phyloP scores from a whole-genome alignment of 2,888 invertebrate species.

The Agonopterix arenella region DNA sequence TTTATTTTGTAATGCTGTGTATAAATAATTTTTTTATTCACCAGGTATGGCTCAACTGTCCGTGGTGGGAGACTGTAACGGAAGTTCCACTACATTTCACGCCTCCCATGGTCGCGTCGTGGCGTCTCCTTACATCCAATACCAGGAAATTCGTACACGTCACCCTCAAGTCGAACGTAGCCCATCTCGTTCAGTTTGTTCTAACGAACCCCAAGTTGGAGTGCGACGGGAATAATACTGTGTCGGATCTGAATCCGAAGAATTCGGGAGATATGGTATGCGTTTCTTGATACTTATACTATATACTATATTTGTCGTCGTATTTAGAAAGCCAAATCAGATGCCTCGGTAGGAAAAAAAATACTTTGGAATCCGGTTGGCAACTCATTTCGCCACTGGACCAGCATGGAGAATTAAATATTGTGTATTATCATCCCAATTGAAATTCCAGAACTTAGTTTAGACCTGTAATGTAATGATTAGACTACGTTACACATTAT shows the following conservation, averaged over 20 bases:
- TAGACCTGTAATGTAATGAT: too few relatives aligned
- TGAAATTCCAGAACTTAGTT: too few relatives aligned
- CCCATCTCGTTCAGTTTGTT: conserved; percentile 65
- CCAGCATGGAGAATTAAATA: too few relatives aligned
- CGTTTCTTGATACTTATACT: neutral
- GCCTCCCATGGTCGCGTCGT: conserved; percentile 87
- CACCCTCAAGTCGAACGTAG: conserved; percentile 81
- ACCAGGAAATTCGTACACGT: conserved; percentile 92
- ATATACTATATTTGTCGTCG: too few relatives aligned
- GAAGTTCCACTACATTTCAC: conserved; percentile 87
- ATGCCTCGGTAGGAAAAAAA: too few relatives aligned
- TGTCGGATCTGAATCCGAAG: conserved; percentile 81
- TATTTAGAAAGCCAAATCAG: too few relatives aligned
- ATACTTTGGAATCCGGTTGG: too few relatives aligned
- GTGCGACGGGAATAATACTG: conserved; percentile 78
- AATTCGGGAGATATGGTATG: conserved; percentile 76
- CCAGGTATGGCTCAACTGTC: conserved; percentile 85
- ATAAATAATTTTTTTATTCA: too few relatives aligned
- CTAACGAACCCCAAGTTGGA: conserved; percentile 70
- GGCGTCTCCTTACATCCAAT: conserved; percentile 89
- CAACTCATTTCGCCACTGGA: too few relatives aligned
- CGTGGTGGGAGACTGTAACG: conserved; percentile 86
- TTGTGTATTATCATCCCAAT: too few relatives aligned
- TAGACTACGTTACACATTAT: too few relatives aligned
- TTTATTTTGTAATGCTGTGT: too few relatives aligned